These are phyloP conservation scores for Imbricaverruca yamaguchii DNA, from an alignment of 2,888 invertebrate genomes.

Conservation along the genomic window DNA sequence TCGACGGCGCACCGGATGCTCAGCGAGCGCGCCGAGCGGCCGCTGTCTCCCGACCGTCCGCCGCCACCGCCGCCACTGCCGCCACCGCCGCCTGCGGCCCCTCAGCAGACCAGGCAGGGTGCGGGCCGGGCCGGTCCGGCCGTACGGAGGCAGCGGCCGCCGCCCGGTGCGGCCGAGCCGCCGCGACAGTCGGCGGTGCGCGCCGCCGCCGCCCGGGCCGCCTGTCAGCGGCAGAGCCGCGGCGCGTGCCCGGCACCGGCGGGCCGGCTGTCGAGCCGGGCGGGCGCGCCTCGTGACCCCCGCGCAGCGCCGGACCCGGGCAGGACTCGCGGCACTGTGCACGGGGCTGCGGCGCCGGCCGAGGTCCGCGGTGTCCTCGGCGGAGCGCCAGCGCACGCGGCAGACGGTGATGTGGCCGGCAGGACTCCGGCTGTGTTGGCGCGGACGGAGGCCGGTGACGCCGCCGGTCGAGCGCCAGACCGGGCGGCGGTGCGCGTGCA, in stretches of 20 bases:
- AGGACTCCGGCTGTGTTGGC: constrained; percentile 72
- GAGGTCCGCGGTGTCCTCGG: too few relatives aligned
- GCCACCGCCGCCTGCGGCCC: not conserved
- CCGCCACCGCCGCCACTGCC: not conserved
- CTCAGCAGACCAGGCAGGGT: too few relatives aligned
- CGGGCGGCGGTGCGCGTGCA: constrained; percentile 58
- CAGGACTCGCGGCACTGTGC: too few relatives aligned
- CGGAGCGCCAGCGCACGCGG: too few relatives aligned
- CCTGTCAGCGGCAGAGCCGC: constrained; percentile 74
- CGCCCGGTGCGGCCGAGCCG: constrained; percentile 77
- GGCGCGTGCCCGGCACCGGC: constrained; percentile 52
- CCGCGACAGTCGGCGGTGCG: constrained; percentile 75
- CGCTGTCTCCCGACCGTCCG: not conserved
- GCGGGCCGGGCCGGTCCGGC: not conserved
- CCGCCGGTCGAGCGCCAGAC: constrained; percentile 50
- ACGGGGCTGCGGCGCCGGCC: too few relatives aligned
- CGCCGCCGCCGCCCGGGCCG: constrained; percentile 72
- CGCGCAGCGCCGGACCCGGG: constrained; percentile 52
- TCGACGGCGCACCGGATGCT: not conserved
- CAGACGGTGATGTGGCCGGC: too few relatives aligned
- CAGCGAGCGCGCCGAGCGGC: constrained; percentile 3
- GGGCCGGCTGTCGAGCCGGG: constrained; percentile 61
- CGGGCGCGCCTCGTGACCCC: constrained; percentile 70
- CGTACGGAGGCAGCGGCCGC: constrained; percentile 45
- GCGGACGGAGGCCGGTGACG: constrained; percentile 77